Conservation (phyloP, 2,797 vertebrate genomes). For the Cirrhinus molitorella region DNA sequence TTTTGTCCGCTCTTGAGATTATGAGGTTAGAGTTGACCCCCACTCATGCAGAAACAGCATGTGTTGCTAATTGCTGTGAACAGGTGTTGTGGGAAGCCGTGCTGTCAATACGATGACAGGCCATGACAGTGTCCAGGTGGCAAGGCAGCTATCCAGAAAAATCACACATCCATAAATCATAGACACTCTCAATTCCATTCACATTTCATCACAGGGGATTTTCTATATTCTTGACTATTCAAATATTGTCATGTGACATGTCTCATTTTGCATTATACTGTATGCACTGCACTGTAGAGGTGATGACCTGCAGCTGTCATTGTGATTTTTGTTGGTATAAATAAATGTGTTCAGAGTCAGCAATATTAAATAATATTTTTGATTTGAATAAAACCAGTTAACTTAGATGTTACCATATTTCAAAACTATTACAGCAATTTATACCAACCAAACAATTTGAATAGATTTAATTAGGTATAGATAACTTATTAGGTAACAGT, state of each 20-base stretch:
- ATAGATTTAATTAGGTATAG: no score
- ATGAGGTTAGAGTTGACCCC: neutral
- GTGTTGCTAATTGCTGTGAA: constrained; percentile 46
- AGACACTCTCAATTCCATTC: neutral
- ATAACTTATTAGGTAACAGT: neutral
- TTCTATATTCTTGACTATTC: neutral
- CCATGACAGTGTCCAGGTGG: constrained; percentile 44
- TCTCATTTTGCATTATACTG: neutral
- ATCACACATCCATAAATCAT: neutral
- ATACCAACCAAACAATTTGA: no score
- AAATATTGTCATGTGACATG: neutral
- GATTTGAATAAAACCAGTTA: neutral
- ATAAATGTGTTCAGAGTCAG: neutral
- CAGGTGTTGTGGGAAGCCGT: constrained; percentile 50
- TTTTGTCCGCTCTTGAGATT: neutral
- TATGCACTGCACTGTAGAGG: neutral
- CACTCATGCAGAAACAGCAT: neutral
- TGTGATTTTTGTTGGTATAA: neutral
- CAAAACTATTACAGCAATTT: no score
- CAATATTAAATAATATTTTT: neutral
- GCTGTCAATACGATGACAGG: constrained; percentile 41
- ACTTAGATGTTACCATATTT: no score
- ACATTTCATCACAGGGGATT: neutral
- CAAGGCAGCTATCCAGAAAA: constrained; percentile 17
- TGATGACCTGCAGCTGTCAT: neutral